Percentiles rank a stretch among this genome's conserved stretches.
These are phyloP conservation scores for Bathynomus jamesi DNA, from an alignment of 1,140 invertebrate species.

Conservation along the genomic window DNA sequence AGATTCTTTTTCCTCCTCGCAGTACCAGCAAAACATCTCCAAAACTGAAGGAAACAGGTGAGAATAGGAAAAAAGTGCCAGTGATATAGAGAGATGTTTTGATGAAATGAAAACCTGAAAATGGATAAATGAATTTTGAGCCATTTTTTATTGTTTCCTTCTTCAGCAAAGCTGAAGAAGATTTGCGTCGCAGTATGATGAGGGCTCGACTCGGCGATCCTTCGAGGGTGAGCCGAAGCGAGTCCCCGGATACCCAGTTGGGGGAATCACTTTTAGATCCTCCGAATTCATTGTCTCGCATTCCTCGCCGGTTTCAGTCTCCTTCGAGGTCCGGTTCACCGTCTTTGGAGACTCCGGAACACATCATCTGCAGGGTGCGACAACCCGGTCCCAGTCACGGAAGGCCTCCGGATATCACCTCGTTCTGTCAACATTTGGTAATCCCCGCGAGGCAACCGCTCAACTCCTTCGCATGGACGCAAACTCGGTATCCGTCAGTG, in stretches of 20 bases:
- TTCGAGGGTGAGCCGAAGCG: conserved; percentile 22
- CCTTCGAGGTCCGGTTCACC: conserved; percentile 42
- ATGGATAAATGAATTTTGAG: too few species aligned
- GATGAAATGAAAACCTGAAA: too few species aligned
- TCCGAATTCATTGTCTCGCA: conserved; percentile 41
- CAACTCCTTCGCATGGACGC: conserved; percentile 34
- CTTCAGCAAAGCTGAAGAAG: conserved; percentile 25
- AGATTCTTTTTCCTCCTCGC: background rate
- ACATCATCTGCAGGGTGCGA: conserved; percentile 39
- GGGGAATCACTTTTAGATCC: conserved; percentile 47
- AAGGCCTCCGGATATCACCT: conserved; percentile 16
- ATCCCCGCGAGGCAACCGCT: conserved; percentile 12
- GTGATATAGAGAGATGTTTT: too few species aligned
- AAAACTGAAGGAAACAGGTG: too few species aligned
- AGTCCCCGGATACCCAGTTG: conserved; percentile 40
- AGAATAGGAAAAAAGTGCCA: too few species aligned
- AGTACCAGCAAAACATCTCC: too few species aligned
- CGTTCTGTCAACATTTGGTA: background rate
- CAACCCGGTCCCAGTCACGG: conserved; percentile 17
- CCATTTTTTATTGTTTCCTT: too few species aligned
- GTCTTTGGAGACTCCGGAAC: conserved; percentile 43
- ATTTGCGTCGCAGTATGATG: conserved; percentile 33
- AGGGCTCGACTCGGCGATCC: conserved; percentile 29
- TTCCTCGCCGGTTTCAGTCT: conserved; percentile 42
- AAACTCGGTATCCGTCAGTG: conserved; percentile 25